Conservation (phyloP, 1,140 invertebrate species). For the Drosophila burlai region DNA sequence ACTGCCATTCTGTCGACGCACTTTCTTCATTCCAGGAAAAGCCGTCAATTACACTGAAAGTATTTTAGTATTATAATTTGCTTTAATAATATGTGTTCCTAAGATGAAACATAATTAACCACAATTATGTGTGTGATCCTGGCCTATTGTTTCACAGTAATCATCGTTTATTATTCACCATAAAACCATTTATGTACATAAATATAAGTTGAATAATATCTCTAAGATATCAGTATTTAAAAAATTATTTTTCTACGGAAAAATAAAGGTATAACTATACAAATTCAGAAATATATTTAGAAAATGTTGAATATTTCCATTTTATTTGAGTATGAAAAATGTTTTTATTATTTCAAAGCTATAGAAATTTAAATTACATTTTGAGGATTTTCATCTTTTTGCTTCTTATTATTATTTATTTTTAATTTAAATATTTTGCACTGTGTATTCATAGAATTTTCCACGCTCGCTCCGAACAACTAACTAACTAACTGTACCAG, state of each 20-base stretch:
- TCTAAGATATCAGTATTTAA: background rate
- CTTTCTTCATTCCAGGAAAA: conserved; percentile 10
- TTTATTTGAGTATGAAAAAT: background rate
- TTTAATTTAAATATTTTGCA: background rate
- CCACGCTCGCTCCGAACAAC: conserved; percentile 13
- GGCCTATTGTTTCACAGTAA: no score
- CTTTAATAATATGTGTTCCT: no score
- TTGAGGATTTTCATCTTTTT: background rate
- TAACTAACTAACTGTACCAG: conserved; percentile 52
- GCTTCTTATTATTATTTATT: no score
- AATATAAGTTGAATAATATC: no score
- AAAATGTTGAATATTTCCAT: no score
- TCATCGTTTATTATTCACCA: no score
- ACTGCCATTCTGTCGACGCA: conserved; percentile 20
- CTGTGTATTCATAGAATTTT: conserved; percentile 16
- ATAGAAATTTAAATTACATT: background rate
- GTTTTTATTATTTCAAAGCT: background rate
- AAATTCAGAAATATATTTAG: no score
- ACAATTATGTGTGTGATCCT: no score
- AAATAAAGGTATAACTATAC: background rate
- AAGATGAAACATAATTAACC: no score
- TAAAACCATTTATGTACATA: no score
- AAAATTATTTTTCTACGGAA: background rate
- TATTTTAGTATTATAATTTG: no score
- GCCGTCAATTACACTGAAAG: conserved; percentile 3